A percentile compares a stretch with the other conserved stretches of the same genome.
These are phyloP conservation scores for Mesocentrotus franciscanus DNA, from an alignment of 53 echinoderm and acorn worm species.

Conservation along the genomic window DNA sequence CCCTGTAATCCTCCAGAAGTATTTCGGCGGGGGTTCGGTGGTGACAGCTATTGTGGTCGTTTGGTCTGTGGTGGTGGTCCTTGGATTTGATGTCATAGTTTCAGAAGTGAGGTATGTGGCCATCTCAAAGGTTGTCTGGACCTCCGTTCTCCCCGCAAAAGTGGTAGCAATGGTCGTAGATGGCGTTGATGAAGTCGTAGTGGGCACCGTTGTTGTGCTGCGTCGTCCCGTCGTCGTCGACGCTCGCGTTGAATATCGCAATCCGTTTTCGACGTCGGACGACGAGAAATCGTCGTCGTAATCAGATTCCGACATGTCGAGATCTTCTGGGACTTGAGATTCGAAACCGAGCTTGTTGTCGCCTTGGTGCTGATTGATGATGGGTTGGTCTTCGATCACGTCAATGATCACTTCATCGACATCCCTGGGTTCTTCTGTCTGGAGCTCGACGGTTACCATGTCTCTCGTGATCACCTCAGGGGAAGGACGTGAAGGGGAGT, in stretches of 20 bases:
- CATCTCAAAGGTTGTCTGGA: conserved; percentile 19
- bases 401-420: conserved; percentile 3
- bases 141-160: background rate
- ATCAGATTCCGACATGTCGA: conserved; percentile 62
- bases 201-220: background rate
- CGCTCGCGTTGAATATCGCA: conserved; percentile 48
- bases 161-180: background rate
- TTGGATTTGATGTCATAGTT: conserved; percentile 22
- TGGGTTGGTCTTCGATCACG: conserved; percentile 37
- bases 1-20: conserved; percentile 77
- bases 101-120: conserved; percentile 26
- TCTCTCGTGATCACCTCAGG: background rate
- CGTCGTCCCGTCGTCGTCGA: background rate
- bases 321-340: conserved; percentile 44
- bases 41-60: background rate
- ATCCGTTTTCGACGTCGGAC: conserved; percentile 47
- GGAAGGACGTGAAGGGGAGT: conserved; percentile 3
- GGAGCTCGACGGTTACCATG: conserved; percentile 43
- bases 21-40: conserved; percentile 51
- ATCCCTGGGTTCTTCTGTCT: conserved; percentile 14
- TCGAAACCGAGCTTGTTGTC: conserved; percentile 61
- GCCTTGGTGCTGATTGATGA: conserved; percentile 60
- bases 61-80: background rate
- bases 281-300: conserved; percentile 51
- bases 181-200: conserved; percentile 24